Base-by-base conservation (phyloP, 2,797 vertebrate genomes). In the Sebastiscus albofasciatus region DNA sequence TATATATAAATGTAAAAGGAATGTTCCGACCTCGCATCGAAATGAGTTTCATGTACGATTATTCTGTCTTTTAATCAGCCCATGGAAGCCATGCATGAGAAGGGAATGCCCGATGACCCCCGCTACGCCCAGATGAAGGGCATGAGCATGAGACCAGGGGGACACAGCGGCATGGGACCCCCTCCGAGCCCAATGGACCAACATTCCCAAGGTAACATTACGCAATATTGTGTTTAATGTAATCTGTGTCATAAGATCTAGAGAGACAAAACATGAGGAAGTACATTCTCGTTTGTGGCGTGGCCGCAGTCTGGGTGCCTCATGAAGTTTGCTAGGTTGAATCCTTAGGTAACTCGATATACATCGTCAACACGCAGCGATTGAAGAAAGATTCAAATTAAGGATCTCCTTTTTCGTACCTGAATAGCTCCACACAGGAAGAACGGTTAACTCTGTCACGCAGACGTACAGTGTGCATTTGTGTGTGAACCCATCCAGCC, bases 161-260 rank as follows among this genome's bases (percentile, higher is more conserved):
- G 90, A 0, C 97, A 97, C 72, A 93, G 95, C 10, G 98, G 97
- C 2, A 99, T 99, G 98, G 98, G 97, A 16, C 97, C 97, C 0
- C 98, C 98, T 1, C 97, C 97, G 0, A 99, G 98, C 90, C 98
- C 98, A 22, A 98, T 99, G 98, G 98, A 99, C 90, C 98, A 99
- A 90, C 98, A 99, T 92, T 99, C 98, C 7, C 98, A 99, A 97
- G 98, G 98, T 99, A 95, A 59, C n/a, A 24, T 33, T 27, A 10
- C 33, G 12, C 5, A 26, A 12, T 54, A 2, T 18, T 58, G 14
- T 56, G 18, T 66, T 74, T 62, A 26, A 66, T n/a, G 6, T 33
- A 26, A 24, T 5, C 10, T 33, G 1, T 31, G 33, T 55, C 31
- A 2, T 10, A 24, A 34, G 11, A 55, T 61, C 4, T 59, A 29